These are phyloP conservation scores for Drosophila neocordata DNA, from an alignment of 1,140 invertebrate species.

Conservation along the genomic window DNA sequence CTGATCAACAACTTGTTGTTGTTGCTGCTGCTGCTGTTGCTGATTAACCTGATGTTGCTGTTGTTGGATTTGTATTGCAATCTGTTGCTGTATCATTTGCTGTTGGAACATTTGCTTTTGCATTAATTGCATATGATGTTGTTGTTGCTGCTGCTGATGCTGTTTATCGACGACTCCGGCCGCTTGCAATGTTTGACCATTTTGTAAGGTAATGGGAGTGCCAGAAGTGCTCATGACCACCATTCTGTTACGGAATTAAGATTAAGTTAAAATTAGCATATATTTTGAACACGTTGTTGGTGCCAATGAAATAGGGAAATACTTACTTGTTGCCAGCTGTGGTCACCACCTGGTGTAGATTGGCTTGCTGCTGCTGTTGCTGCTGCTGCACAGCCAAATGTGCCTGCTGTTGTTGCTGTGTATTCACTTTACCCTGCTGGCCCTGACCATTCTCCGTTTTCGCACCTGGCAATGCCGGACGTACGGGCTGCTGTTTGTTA, in stretches of 20 bases:
- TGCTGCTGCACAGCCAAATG: slow-evolving; percentile 83
- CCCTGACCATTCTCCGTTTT: slow-evolving; percentile 86
- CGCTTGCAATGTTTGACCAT: slow-evolving; percentile 72
- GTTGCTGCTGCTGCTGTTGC: slow-evolving; percentile 70
- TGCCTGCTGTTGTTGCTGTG: slow-evolving; percentile 50
- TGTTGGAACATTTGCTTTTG: slow-evolving; percentile 71
- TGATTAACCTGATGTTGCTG: slow-evolving; percentile 78
- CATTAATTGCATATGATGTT: slow-evolving; percentile 59
- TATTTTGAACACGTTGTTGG: no score
- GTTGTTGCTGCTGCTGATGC: slow-evolving; percentile 59
- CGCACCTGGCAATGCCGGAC: slow-evolving; percentile 85
- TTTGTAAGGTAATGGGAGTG: slow-evolving; percentile 77
- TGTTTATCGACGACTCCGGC: slow-evolving; percentile 69
- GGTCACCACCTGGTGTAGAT: slow-evolving; percentile 82
- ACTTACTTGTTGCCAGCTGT: slow-evolving; percentile 77
- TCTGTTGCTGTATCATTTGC: slow-evolving; percentile 77
- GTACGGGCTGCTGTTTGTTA: slow-evolving; percentile 83
- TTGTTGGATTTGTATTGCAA: slow-evolving; percentile 69
- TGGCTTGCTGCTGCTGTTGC: slow-evolving; percentile 69
- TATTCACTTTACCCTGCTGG: slow-evolving; percentile 84
- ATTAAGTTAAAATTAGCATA: neutral
- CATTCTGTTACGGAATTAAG: slow-evolving; percentile 60
- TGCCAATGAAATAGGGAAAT: neutral
- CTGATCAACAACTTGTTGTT: slow-evolving; percentile 52
- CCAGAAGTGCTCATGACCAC: slow-evolving; percentile 80